These are phyloP conservation scores for Bradypodion pumilum DNA, from an alignment of 2,797 vertebrate species.

Conservation along the genomic window DNA sequence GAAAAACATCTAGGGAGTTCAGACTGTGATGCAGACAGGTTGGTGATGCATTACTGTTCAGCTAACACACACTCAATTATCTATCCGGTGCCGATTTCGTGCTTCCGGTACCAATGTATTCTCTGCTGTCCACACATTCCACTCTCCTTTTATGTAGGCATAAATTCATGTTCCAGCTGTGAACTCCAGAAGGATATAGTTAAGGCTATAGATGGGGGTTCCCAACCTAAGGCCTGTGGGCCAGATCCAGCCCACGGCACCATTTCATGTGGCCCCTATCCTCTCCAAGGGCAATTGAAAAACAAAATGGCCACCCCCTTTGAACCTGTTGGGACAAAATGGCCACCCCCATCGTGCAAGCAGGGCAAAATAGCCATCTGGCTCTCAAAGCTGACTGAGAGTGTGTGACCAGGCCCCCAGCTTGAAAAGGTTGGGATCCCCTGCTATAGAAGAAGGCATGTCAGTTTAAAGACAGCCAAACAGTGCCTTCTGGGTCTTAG, in stretches of 20 bases:
- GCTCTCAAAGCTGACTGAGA: too few relatives aligned
- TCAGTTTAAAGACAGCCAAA: neutral
- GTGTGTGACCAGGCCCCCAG: too few relatives aligned
- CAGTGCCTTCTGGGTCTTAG: neutral
- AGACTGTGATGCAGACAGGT: neutral
- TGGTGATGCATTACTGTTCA: neutral
- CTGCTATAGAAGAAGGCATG: neutral
- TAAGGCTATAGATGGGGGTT: neutral
- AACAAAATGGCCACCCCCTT: too few relatives aligned
- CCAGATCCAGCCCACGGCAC: too few relatives aligned
- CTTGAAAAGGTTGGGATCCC: too few relatives aligned
- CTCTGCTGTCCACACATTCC: too few relatives aligned
- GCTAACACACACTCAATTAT: neutral
- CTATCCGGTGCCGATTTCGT: neutral
- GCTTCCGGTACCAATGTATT: neutral
- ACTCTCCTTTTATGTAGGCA: neutral
- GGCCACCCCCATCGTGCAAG: too few relatives aligned
- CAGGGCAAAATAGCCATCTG: too few relatives aligned
- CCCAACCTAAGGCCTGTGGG: too few relatives aligned
- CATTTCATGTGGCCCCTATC: too few relatives aligned
- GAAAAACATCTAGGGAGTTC: neutral
- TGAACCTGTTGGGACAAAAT: too few relatives aligned
- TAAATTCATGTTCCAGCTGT: neutral
- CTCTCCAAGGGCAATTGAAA: too few relatives aligned
- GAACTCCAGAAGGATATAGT: neutral